Percentiles rank a stretch among this genome's conserved stretches.
phyloP scores from a whole-genome alignment of 2,888 invertebrate genomes.

The Himalopsyche kuldschensis region DNA sequence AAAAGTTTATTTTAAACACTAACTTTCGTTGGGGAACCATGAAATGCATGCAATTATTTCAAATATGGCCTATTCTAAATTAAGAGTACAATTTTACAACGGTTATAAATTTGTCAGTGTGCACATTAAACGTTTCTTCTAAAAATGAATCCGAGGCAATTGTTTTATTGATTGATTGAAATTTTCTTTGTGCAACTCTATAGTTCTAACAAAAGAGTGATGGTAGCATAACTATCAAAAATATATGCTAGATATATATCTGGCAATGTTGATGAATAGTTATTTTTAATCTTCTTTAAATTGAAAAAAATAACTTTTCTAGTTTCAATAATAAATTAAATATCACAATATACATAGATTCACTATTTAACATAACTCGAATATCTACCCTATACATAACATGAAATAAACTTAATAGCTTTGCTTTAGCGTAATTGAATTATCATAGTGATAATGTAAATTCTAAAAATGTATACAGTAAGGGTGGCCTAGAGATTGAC shows the following conservation, averaged over 20 bases:
- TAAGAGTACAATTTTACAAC: neutral
- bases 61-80: neutral
- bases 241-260: too few relatives aligned
- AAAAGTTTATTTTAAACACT: too few relatives aligned
- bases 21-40: neutral
- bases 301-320: too few relatives aligned
- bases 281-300: too few relatives aligned
- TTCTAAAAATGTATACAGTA: neutral
- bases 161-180: neutral
- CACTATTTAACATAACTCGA: too few relatives aligned
- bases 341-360: too few relatives aligned
- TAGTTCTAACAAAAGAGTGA: too few relatives aligned
- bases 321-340: too few relatives aligned
- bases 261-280: too few relatives aligned
- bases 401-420: constrained; percentile 4
- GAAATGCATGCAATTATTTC: neutral
- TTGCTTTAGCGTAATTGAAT: neutral
- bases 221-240: too few relatives aligned
- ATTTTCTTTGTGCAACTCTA: too few relatives aligned
- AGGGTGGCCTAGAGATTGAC: neutral
- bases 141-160: neutral
- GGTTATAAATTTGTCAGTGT: neutral
- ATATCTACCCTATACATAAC: neutral
- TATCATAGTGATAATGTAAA: neutral
- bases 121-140: neutral